A percentile compares a stretch with the other conserved stretches of the same genome.
Evolutionary conservation across 2,797 vertebrate species (phyloP).

Genomic region (Diglossa cyanea): DNA sequence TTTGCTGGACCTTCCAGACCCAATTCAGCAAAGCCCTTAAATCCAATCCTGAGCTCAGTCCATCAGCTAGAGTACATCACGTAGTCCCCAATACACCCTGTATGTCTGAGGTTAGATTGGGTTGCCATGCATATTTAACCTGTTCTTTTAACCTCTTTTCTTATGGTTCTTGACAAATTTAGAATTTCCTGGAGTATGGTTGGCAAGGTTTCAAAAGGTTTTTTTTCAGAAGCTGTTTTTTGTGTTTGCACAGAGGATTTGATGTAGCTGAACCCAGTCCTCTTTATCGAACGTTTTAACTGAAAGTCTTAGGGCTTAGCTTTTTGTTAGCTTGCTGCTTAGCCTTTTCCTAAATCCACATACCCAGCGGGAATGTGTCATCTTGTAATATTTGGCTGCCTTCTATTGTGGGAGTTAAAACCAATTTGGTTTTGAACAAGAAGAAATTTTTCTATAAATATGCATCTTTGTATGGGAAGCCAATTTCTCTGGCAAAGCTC

Average conservation of each 20-base stretch:
- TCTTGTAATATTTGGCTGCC: background rate
- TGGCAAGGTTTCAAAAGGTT: background rate
- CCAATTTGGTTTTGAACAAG: background rate
- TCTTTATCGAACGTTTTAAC: background rate
- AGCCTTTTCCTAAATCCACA: constrained; percentile 7
- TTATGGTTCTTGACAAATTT: background rate
- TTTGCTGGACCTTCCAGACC: background rate
- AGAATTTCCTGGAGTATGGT: background rate
- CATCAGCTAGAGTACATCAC: background rate
- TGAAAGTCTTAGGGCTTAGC: background rate
- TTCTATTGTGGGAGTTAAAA: background rate
- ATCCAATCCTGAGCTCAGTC: background rate
- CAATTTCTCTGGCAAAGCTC: background rate
- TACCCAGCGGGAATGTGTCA: background rate
- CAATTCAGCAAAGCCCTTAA: background rate
- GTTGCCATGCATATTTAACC: background rate
- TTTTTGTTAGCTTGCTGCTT: constrained; percentile 2
- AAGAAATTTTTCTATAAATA: background rate
- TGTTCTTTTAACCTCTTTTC: background rate
- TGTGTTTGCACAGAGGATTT: constrained; percentile 20
- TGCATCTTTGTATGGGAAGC: background rate
- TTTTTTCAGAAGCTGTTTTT: background rate
- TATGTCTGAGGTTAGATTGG: background rate
- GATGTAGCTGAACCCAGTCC: background rate
- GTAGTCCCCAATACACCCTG: rapidly evolving